These are phyloP conservation scores for Iselma pallidipennis DNA, from an alignment of 2,888 invertebrate genomes.

Conservation along the genomic window DNA sequence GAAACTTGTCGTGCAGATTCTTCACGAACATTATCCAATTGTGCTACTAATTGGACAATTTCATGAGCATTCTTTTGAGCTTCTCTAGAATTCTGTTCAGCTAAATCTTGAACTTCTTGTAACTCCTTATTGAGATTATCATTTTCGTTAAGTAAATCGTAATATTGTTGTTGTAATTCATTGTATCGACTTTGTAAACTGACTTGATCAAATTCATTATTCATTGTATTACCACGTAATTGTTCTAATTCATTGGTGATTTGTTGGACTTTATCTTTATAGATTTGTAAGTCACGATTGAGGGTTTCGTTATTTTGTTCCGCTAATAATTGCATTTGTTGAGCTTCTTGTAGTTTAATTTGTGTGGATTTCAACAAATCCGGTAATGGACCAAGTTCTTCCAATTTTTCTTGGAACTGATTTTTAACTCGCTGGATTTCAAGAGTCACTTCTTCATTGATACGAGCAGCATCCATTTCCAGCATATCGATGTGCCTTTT, in stretches of 20 bases:
- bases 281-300: conserved; percentile 65
- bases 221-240: conserved; percentile 59
- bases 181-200: conserved; percentile 48
- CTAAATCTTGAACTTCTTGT: conserved; percentile 62
- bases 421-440: conserved; percentile 72
- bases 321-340: conserved; percentile 67
- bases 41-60: conserved; percentile 66
- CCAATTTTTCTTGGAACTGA: conserved; percentile 73
- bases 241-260: conserved; percentile 58
- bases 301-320: conserved; percentile 70
- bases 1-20: conserved; percentile 70
- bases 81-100: conserved; percentile 63
- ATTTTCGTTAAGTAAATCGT: conserved; percentile 49
- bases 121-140: conserved; percentile 52
- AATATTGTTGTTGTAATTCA: conserved; percentile 40
- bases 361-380: conserved; percentile 72
- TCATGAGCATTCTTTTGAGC: conserved; percentile 71
- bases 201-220: conserved; percentile 56
- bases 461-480: conserved; percentile 72
- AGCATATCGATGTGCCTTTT: conserved; percentile 69
- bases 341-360: conserved; percentile 68
- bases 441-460: conserved; percentile 71
- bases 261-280: conserved; percentile 57
- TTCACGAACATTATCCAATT: conserved; percentile 68
- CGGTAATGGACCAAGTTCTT: conserved; percentile 70